phyloP scores from a whole-genome alignment of 2,888 invertebrate species.

The Hirtodrosophila trivittata region DNA sequence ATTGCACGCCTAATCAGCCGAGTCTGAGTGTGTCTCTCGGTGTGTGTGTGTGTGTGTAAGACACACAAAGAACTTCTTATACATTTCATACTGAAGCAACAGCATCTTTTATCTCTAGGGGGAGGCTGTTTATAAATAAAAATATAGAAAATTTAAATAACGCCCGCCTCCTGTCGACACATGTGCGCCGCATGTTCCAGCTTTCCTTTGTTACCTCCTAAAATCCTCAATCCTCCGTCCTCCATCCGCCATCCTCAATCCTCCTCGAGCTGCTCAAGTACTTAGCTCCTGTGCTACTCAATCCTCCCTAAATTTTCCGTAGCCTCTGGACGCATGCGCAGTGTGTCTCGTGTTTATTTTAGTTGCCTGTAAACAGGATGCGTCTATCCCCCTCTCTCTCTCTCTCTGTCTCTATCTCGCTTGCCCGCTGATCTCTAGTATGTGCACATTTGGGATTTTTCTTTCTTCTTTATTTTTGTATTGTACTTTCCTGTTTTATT shows the following conservation, averaged over 20 bases:
- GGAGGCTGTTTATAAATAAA: slow-evolving; percentile 51
- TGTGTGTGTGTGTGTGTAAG: background rate
- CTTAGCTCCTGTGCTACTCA: background rate
- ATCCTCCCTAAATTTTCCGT: background rate
- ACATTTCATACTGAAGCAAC: background rate
- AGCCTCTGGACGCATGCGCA: slow-evolving; percentile 48
- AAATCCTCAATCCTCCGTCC: slow-evolving; percentile 16
- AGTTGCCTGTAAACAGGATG: slow-evolving; percentile 63
- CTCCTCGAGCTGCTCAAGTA: background rate
- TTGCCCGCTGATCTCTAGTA: background rate
- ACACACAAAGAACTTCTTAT: slow-evolving; percentile 30
- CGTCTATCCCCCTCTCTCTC: slow-evolving; percentile 2
- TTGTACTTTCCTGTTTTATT: slow-evolving; percentile 47
- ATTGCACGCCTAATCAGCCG: slow-evolving; percentile 63
- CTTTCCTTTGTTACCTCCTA: background rate
- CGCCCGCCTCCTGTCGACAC: slow-evolving; percentile 42
- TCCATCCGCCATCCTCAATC: background rate
- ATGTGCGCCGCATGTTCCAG: slow-evolving; percentile 47
- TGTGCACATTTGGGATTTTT: slow-evolving; percentile 21
- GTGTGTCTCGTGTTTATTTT: slow-evolving; percentile 45
- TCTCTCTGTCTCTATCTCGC: slow-evolving; percentile 1
- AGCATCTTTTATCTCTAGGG: slow-evolving; percentile 20
- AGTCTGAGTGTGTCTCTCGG: background rate
- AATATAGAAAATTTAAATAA: slow-evolving; percentile 28
- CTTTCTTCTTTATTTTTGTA: slow-evolving; percentile 13